Conservation (phyloP, 1,140 invertebrate genomes). For the Aphaenogaster ashmeadi region DNA sequence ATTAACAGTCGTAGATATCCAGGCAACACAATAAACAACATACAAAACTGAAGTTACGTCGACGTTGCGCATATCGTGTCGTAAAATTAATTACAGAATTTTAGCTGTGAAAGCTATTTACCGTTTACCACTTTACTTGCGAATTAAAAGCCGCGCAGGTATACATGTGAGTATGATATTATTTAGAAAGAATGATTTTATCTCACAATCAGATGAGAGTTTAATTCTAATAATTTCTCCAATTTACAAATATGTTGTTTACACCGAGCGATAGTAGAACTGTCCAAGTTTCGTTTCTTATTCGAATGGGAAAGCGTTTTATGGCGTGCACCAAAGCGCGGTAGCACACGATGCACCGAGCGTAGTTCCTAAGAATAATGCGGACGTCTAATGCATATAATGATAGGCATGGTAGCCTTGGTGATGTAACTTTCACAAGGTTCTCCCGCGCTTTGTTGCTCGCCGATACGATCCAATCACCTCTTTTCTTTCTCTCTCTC, state of each 20-base stretch:
- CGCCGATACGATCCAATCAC: constrained; percentile 37
- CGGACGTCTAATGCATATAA: constrained; percentile 75
- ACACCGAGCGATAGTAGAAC: neutral
- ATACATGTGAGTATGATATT: neutral
- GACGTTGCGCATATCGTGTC: neutral
- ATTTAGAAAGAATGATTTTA: neutral
- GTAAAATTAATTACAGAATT: constrained; percentile 17
- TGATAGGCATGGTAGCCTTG: constrained; percentile 76
- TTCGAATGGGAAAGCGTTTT: constrained; percentile 40
- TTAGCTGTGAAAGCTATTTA: neutral
- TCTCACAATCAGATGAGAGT: neutral
- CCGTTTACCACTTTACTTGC: constrained; percentile 44
- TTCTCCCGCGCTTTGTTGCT: constrained; percentile 73
- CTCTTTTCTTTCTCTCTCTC: constrained; percentile 29
- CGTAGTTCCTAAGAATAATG: constrained; percentile 79
- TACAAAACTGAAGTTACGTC: neutral
- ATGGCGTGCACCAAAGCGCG: constrained; percentile 56
- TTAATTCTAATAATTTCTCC: constrained; percentile 18
- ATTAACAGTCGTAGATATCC: neutral
- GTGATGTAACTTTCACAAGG: constrained; percentile 84
- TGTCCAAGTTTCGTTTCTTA: constrained; percentile 21
- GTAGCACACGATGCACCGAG: constrained; percentile 67
- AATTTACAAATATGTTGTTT: constrained; percentile 12
- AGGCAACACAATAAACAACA: neutral
- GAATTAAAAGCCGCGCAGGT: constrained; percentile 9